Base-by-base conservation (phyloP, 2,888 invertebrate genomes). In the Glaucopsyche alexis region DNA sequence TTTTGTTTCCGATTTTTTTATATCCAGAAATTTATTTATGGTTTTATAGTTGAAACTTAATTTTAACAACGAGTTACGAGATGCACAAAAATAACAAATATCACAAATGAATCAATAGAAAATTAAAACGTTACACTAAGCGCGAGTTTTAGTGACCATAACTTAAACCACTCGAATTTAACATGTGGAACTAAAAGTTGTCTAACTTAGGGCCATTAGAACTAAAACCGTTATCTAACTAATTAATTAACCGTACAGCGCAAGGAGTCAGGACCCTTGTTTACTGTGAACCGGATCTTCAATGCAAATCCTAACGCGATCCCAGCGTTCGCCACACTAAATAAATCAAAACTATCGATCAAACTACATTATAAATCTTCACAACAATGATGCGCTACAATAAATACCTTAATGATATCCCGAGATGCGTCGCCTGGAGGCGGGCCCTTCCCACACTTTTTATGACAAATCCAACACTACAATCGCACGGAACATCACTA, bases 331-430 rank as follows among this genome's bases (percentile, higher is more conserved):
- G 80, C 81, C 79, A 81, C 80, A 84, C 84, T 79, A 83, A 82
- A 83, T 81, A 50, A 40, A 50, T 38, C 50, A 49, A 52, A 60
- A 82, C 89, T 88, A 92, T 92, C 89, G 92, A 93, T 92, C 90
- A 82, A 89, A 88, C 87, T 88, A 86, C 85, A 87, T 86, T 86
- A 84, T 84, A 90, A 90, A 90, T 89, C 87, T 89, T 89, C 90
- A 90, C 87, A 92, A 92, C 93, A 92, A 93, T 92, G 90, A 91
- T 66, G 52, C 67, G 85, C 91, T 88, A 93, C 93, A 92, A 92
- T 92, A 93, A 92, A 93, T 93, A 93, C 93, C 93, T 92, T 92
- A 92, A 92, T 93, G 93, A 91, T 93, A 93, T 92, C 93, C 92
- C 87, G 87, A 89, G 92, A 90, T 87, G 88, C 84, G 86, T 88